Evolutionary conservation across 2,113 vertebrate species (phyloP).

Genomic region (Neopipo cinnamomea): DNA sequence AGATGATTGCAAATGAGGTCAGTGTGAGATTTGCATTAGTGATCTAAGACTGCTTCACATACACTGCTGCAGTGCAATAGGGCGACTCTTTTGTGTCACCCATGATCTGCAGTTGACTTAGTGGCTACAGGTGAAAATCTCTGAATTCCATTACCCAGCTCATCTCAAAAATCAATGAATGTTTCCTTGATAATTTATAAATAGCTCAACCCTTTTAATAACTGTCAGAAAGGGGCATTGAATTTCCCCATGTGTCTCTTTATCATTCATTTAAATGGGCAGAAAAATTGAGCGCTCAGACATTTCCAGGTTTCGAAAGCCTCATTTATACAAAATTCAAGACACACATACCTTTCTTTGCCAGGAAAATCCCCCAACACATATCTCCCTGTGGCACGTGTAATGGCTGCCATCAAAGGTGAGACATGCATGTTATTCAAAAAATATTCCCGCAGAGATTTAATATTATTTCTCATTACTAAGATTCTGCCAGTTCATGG

Average conservation of each 20-base stretch:
- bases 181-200: not conserved
- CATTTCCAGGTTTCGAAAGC: not conserved
- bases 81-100: not conserved
- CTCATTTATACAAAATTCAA: not conserved
- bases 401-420: not conserved
- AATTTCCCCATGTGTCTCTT: not conserved
- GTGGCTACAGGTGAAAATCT: not conserved
- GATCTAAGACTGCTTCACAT: not conserved
- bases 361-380: rapidly evolving
- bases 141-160: conserved; percentile 21
- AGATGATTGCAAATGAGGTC: not conserved
- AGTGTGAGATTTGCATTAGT: not conserved
- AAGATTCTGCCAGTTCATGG: not conserved
- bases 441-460: not conserved
- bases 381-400: not conserved
- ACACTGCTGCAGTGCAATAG: not conserved
- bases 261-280: not conserved
- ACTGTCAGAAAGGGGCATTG: not conserved
- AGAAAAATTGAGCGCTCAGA: not conserved
- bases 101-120: not conserved
- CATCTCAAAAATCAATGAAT: conserved; percentile 26
- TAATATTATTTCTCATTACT: not conserved
- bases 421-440: not conserved
- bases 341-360: not conserved
- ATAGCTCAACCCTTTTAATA: conserved; percentile 6